Conservation (phyloP, 2,888 invertebrate species). For the Geophilus truncorum region DNA sequence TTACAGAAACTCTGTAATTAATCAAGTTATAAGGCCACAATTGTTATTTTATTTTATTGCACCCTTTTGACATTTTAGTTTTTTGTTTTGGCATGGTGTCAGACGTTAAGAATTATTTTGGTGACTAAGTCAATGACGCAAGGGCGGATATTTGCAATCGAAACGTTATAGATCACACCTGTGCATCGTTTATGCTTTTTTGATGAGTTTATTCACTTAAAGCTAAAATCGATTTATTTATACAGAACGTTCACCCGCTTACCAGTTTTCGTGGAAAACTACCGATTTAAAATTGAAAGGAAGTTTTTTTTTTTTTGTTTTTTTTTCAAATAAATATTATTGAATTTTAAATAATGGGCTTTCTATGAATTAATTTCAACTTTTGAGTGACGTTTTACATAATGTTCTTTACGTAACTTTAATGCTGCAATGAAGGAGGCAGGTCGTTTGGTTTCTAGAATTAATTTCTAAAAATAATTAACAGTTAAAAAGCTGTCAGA, state of each 20-base stretch:
- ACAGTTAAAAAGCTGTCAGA: too few relatives aligned
- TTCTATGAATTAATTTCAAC: too few relatives aligned
- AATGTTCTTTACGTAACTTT: too few relatives aligned
- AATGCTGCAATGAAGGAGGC: too few relatives aligned
- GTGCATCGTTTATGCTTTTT: neutral
- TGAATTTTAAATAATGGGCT: too few relatives aligned
- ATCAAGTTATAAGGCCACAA: neutral
- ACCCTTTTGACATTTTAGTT: neutral
- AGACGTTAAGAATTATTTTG: neutral
- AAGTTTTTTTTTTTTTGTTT: neutral
- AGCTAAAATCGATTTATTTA: neutral
- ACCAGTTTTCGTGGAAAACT: neutral
- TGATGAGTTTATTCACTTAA: neutral
- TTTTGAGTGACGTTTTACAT: too few relatives aligned
- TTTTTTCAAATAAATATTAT: too few relatives aligned
- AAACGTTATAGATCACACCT: slow-evolving; percentile 7
- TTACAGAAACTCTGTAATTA: neutral
- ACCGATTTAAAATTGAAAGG: neutral
- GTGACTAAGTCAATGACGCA: neutral
- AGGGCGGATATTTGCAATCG: slow-evolving; percentile 7
- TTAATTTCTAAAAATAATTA: too few relatives aligned
- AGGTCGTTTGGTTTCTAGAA: too few relatives aligned
- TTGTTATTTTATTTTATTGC: too few relatives aligned
- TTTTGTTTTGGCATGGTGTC: neutral
- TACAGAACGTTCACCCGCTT: neutral